Evolutionary conservation across 1,140 invertebrate genomes (phyloP), one percentile per base, ranked within the genome.

Genomic region (Zaprionus inermis): DNA sequence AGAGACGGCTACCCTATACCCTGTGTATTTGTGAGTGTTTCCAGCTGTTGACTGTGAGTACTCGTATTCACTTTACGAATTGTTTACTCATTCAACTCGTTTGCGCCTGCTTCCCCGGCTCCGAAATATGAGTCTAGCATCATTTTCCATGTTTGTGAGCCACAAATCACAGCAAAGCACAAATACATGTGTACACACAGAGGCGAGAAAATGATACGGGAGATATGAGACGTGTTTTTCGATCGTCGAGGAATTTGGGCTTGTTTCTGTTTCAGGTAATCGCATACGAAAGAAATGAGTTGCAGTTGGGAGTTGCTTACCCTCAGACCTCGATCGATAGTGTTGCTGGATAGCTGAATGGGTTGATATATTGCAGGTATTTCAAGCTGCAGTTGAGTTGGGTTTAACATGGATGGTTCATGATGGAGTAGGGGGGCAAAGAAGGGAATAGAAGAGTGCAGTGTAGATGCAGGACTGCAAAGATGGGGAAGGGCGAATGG

Each of bases 1-100:
- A 16, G 38, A n/a, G n/a, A 41, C 32, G 20, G 61, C 46, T 61
- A 71, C 51, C 68, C 57, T 55, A 32, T 52, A 64, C 22, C 54
- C 20, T 52, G 11, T 38, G 12, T 41, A 7, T 55, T 12, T 65
- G 32, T 65, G 36, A 41, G 22, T 44, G 52, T 22, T 10, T 30
- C 20, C 22, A 24, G 20, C 16, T 49, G 44, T 49, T 49, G 20
- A 12, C 18, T 49, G 44, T 22, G 44, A 20, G 44, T 49, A 49
- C 44, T 49, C 44, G 44, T 10, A 49, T 49, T 49, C 18, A 20
- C 44, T 49, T 49, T 49, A 20, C 44, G 44, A 18, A 49, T 49
- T 49, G 44, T 49, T 49, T 49, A 49, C 44, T 49, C 44, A 49
- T 49, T 22, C 44, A 22, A 10, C 44, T 49, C 44, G 18, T 18